phyloP scores from a whole-genome alignment of 2,888 invertebrate genomes.

The Noctua janthina region DNA sequence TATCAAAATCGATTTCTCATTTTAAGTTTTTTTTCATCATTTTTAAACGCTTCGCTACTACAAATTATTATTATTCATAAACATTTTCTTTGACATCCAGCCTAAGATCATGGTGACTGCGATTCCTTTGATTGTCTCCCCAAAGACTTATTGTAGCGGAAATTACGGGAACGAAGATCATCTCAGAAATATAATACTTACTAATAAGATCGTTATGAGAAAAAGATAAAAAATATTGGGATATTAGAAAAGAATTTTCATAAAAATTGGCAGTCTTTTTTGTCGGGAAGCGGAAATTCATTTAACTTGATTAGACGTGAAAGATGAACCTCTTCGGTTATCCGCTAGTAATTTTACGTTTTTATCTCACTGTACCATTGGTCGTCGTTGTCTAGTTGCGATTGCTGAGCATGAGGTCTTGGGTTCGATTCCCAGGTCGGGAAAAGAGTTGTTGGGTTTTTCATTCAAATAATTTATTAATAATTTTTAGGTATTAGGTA shows the following conservation, averaged over 20 bases:
- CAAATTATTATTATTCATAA: conserved; percentile 14
- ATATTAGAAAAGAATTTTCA: conserved; percentile 21
- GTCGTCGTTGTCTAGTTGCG: neutral
- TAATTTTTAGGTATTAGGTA: no score
- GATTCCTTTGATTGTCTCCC: conserved; percentile 24
- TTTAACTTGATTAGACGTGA: conserved; percentile 5
- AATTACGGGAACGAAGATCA: conserved; percentile 35
- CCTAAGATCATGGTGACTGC: conserved; percentile 3
- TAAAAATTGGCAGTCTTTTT: conserved; percentile 7
- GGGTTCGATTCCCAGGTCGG: no score
- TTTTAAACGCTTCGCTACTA: neutral
- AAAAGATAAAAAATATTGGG: conserved; percentile 30
- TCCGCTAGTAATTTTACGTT: neutral
- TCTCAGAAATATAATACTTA: conserved; percentile 34
- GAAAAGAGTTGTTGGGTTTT: no score
- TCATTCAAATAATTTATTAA: no score
- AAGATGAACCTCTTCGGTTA: neutral
- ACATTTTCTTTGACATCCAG: conserved; percentile 11
- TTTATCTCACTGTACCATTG: neutral
- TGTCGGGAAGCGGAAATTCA: conserved; percentile 2
- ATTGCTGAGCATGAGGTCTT: neutral
- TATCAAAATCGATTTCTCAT: no score
- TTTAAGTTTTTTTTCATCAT: no score
- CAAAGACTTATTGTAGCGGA: conserved; percentile 39
- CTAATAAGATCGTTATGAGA: conserved; percentile 32